Conservation (phyloP, 2,113 vertebrate genomes). For the Astur gentilis region DNA sequence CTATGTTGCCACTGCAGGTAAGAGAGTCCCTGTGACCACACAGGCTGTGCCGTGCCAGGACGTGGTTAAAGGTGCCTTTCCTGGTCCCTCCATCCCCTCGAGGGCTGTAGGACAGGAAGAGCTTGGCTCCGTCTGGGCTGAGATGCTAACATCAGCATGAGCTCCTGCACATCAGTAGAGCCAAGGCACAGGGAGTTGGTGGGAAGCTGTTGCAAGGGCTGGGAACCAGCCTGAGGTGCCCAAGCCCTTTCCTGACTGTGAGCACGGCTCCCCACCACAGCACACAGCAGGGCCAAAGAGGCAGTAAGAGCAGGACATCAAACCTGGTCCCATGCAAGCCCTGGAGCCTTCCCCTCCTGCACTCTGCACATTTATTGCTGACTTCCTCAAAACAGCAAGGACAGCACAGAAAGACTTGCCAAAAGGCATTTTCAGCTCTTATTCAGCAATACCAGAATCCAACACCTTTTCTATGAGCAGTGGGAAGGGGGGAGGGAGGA, state of each 20-base stretch:
- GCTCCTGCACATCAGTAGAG: neutral
- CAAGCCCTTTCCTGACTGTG: neutral
- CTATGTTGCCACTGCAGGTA: neutral
- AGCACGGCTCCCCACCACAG: neutral
- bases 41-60: neutral
- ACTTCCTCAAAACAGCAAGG: neutral
- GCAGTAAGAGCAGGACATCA: neutral
- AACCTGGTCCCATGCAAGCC: neutral
- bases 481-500: neutral
- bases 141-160: neutral
- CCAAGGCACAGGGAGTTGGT: rapidly evolving
- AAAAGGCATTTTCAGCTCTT: neutral
- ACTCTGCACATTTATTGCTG: neutral
- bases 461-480: neutral
- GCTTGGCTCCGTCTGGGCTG: neutral
- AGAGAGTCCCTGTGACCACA: neutral
- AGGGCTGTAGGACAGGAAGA: neutral
- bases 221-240: neutral
- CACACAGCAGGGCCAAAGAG: neutral
- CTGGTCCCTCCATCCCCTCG: neutral
- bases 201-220: neutral
- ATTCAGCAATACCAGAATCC: neutral
- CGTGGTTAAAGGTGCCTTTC: neutral
- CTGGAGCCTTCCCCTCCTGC: neutral
- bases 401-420: neutral